Evolutionary conservation across 2,113 vertebrate genomes (phyloP).

Genomic region (Fregetta grallaria): DNA sequence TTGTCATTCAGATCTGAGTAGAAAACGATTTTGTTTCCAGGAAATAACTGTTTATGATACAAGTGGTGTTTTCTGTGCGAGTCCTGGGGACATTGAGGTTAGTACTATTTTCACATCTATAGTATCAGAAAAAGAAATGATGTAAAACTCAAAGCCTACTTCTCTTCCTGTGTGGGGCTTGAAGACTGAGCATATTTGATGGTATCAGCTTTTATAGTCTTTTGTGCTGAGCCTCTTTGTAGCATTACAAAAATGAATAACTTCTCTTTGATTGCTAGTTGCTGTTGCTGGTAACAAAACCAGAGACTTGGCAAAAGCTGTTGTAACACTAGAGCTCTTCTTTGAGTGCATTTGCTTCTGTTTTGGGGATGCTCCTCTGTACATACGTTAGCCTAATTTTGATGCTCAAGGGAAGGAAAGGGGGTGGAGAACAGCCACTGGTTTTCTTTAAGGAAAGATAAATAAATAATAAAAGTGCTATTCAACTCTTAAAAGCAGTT

Average conservation of each 20-base stretch:
- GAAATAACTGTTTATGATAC: not conserved
- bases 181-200: not conserved
- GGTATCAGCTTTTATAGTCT: not conserved
- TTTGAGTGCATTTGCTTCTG: not conserved
- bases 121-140: not conserved
- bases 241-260: not conserved
- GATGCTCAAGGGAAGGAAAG: slow-evolving; percentile 59
- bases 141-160: not conserved
- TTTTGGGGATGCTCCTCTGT: not conserved
- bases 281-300: not conserved
- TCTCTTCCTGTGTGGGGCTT: slow-evolving; percentile 22
- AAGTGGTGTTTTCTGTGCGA: not conserved
- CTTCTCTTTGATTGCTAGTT: not conserved
- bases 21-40: not conserved
- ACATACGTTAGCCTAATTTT: not conserved
- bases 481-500: not conserved
- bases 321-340: not conserved
- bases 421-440: not conserved
- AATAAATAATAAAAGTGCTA: not conserved
- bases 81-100: not conserved
- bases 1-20: not conserved
- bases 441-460: not conserved
- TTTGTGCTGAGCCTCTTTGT: not conserved
- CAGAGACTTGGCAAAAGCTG: not conserved
- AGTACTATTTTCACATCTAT: not conserved